A percentile compares a stretch with the other conserved stretches of the same genome.
phyloP scores from a whole-genome alignment of 2,888 invertebrate species.

The Leptopilina myrica region DNA sequence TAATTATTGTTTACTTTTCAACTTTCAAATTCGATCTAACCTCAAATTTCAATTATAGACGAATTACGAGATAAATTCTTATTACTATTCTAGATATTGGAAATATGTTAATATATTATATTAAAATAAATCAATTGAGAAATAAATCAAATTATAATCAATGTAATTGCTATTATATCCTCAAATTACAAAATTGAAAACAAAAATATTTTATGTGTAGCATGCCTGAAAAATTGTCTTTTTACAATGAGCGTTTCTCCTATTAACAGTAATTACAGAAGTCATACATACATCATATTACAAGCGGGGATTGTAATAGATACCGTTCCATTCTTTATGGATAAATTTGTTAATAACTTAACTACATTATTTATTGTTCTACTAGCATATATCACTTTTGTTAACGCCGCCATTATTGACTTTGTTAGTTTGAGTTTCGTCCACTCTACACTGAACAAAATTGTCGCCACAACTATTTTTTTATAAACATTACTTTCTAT shows the following conservation, averaged over 20 bases:
- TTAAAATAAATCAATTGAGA: neutral
- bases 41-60: too few relatives aligned
- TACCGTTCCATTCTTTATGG: slow-evolving; percentile 47
- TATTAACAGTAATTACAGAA: slow-evolving; percentile 47
- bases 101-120: neutral
- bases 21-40: too few relatives aligned
- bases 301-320: slow-evolving; percentile 40
- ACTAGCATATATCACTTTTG: slow-evolving; percentile 59
- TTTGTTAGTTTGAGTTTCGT: too few relatives aligned
- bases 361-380: slow-evolving; percentile 62
- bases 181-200: neutral
- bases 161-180: too few relatives aligned
- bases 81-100: neutral
- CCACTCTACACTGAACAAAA: too few relatives aligned
- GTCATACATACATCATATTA: slow-evolving; percentile 48
- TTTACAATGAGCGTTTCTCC: neutral
- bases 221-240: neutral
- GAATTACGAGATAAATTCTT: too few relatives aligned
- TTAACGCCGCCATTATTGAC: slow-evolving; percentile 62
- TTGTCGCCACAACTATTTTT: too few relatives aligned
- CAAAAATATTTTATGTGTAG: neutral
- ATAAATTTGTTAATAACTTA: slow-evolving; percentile 64
- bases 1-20: too few relatives aligned
- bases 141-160: neutral
- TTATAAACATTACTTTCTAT: too few relatives aligned